Evolutionary conservation across 2,113 vertebrate species (phyloP).

Genomic region (Psittacara wagleri): DNA sequence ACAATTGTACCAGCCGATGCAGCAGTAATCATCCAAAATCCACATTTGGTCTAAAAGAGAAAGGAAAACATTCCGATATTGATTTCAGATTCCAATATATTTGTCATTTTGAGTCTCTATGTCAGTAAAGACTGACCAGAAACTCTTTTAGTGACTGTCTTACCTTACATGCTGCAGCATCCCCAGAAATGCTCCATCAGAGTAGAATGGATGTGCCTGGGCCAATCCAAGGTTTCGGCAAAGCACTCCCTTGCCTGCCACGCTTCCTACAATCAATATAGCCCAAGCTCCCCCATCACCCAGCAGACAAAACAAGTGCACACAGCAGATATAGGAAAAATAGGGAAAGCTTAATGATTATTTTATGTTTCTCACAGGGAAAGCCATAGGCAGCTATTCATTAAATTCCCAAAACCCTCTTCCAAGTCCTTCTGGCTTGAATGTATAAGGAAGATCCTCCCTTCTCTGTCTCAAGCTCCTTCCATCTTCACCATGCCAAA

Average conservation of each 20-base stretch:
- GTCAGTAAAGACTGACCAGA: background rate
- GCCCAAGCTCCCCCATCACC: background rate
- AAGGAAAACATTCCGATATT: background rate
- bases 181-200: background rate
- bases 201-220: rapidly evolving
- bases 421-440: background rate
- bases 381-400: background rate
- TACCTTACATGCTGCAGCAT: background rate
- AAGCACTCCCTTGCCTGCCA: background rate
- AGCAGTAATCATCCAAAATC: background rate
- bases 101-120: conserved; percentile 9
- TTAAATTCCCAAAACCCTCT: background rate
- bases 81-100: conserved; percentile 25
- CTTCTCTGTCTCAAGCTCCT: background rate
- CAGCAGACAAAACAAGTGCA: background rate
- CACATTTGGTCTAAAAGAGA: background rate
- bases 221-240: background rate
- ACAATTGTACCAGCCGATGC: background rate
- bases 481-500: conserved; percentile 2
- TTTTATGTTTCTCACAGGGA: background rate
- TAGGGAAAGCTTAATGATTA: background rate
- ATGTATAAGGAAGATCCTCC: background rate
- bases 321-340: background rate
- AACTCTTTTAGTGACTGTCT: background rate
- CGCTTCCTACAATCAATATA: background rate